phyloP scores from a whole-genome alignment of 2,797 vertebrate species.

The Lophotriccus pileatus region DNA sequence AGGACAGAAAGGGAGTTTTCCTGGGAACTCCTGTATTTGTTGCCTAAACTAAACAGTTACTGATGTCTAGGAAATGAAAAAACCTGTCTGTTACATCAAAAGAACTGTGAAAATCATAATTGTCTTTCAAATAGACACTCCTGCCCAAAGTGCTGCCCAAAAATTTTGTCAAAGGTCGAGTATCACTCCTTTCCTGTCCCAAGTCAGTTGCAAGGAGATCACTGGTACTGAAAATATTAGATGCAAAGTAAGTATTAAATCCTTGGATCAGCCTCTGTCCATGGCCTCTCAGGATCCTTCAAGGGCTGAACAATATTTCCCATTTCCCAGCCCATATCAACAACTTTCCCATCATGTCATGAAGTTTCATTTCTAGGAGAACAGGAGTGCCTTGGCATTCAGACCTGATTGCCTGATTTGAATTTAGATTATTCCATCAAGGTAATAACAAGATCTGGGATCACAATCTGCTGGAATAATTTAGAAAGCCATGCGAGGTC shows the following conservation, averaged over 20 bases:
- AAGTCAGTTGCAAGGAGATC: background rate
- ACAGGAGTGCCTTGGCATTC: background rate
- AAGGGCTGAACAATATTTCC: background rate
- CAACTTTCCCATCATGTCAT: background rate
- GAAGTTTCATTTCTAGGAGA: background rate
- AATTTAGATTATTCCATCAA: conserved; percentile 49
- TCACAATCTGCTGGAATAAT: conserved; percentile 46
- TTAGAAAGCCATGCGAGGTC: conserved; percentile 46
- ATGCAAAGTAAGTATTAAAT: background rate
- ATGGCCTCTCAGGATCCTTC: background rate
- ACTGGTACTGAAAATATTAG: background rate
- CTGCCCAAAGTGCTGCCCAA: background rate
- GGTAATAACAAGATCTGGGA: conserved; percentile 19
- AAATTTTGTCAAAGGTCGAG: background rate
- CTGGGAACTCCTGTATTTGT: background rate
- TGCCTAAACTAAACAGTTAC: background rate
- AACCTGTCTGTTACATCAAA: background rate
- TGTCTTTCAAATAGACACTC: background rate
- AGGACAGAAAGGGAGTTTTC: background rate
- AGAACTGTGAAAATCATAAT: background rate
- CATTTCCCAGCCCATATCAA: background rate
- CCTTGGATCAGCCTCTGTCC: background rate
- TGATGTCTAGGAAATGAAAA: background rate
- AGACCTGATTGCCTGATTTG: background rate
- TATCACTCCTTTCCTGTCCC: background rate